These are phyloP conservation scores for Sesia apiformis DNA, from an alignment of 2,888 invertebrate species.

Conservation along the genomic window DNA sequence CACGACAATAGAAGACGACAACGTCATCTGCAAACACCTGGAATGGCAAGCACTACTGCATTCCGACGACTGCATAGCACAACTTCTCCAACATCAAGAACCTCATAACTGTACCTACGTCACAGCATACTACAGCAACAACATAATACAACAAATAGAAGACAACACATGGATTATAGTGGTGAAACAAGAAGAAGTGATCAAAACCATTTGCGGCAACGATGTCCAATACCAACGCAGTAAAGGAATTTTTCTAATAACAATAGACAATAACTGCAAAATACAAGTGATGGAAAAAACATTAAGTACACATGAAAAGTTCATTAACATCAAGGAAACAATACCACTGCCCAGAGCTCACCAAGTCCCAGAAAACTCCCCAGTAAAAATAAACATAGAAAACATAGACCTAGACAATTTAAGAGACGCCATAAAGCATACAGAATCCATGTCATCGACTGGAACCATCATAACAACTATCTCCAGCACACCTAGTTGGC, in stretches of 20 bases:
- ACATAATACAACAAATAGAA: conserved; percentile 16
- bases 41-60: conserved; percentile 13
- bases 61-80: conserved; percentile 15
- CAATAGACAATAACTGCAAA: conserved; percentile 12
- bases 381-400: conserved; percentile 8
- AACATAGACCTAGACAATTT: conserved; percentile 9
- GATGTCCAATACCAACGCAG: conserved; percentile 14
- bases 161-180: conserved; percentile 18
- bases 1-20: conserved; percentile 8
- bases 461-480: neutral
- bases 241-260: conserved; percentile 11
- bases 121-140: conserved; percentile 4
- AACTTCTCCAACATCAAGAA: conserved; percentile 15
- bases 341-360: conserved; percentile 13
- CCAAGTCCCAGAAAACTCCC: conserved; percentile 4
- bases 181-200: conserved; percentile 15
- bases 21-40: conserved; percentile 15
- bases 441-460: conserved; percentile 1
- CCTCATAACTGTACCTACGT: conserved; percentile 13
- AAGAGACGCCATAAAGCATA: conserved; percentile 4
- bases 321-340: conserved; percentile 10
- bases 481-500: conserved; percentile 5
- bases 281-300: conserved; percentile 10
- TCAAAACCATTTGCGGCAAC: conserved; percentile 14
- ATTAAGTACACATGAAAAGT: conserved; percentile 10